phyloP scores from a whole-genome alignment of 2,888 invertebrate genomes.

The Cataglyphis cursor region DNA sequence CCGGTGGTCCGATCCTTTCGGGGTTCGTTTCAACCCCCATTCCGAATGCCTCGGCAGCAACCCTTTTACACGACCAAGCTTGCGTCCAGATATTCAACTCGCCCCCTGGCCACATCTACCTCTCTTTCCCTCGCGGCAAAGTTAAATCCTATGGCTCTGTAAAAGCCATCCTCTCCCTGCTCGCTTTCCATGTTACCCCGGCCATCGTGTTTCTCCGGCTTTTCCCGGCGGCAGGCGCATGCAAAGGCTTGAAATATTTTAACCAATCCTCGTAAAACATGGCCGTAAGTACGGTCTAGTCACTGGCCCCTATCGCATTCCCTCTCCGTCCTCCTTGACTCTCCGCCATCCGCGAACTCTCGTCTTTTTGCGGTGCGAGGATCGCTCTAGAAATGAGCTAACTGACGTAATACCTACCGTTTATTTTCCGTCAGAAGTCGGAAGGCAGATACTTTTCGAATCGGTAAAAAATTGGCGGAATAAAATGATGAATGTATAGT shows the following conservation, averaged over 20 bases:
- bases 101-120: conserved; percentile 19
- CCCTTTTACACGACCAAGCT: conserved; percentile 56
- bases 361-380: conserved; percentile 36
- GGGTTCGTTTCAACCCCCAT: conserved; percentile 49
- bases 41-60: conserved; percentile 53
- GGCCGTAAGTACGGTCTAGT: conserved; percentile 51
- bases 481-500: conserved; percentile 9
- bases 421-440: conserved; percentile 12
- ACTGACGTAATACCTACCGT: conserved; percentile 46
- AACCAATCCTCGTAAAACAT: conserved; percentile 66
- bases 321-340: conserved; percentile 17
- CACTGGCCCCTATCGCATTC: conserved; percentile 24
- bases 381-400: conserved; percentile 52
- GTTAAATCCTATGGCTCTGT: conserved; percentile 79
- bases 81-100: conserved; percentile 49
- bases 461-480: conserved; percentile 15
- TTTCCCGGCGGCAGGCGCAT: conserved; percentile 52
- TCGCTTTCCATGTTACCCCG: conserved; percentile 5
- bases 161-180: conserved; percentile 60
- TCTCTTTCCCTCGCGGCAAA: conserved; percentile 62
- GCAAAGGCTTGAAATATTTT: conserved; percentile 71
- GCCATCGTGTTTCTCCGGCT: conserved; percentile 52
- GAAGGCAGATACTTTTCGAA: not conserved
- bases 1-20: conserved; percentile 66
- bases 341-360: not conserved